phyloP scores from a whole-genome alignment of 2,888 invertebrate genomes.

The Drosophila mercatorum region DNA sequence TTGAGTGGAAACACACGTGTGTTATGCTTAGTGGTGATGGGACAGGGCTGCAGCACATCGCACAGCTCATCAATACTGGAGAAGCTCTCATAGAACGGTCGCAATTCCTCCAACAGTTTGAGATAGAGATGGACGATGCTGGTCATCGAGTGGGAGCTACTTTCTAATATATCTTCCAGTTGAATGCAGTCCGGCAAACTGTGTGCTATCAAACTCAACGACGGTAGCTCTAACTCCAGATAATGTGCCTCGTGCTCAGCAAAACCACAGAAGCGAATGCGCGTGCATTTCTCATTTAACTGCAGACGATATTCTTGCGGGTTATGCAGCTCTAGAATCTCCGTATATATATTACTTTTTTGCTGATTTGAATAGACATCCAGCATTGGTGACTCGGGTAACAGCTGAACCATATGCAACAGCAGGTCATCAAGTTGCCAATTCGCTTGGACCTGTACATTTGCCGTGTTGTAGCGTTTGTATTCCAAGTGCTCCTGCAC shows the following conservation, averaged over 20 bases:
- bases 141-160: constrained; percentile 26
- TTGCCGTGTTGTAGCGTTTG: constrained; percentile 34
- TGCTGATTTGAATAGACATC: background rate
- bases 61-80: constrained; percentile 83
- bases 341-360: constrained; percentile 65
- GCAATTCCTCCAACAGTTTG: constrained; percentile 76
- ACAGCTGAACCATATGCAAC: constrained; percentile 47
- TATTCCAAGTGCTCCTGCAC: constrained; percentile 57
- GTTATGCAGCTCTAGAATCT: constrained; percentile 68
- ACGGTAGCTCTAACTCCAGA: constrained; percentile 71
- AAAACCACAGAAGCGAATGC: constrained; percentile 77
- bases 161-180: constrained; percentile 63
- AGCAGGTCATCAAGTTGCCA: constrained; percentile 71
- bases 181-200: constrained; percentile 80
- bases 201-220: constrained; percentile 66
- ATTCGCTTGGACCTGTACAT: constrained; percentile 42
- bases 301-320: constrained; percentile 67
- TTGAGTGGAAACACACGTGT: constrained; percentile 81
- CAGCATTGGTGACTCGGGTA: constrained; percentile 3
- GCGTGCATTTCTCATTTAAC: constrained; percentile 58
- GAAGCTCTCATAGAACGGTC: constrained; percentile 81
- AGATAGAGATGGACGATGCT: constrained; percentile 57
- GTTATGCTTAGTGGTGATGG: constrained; percentile 78
- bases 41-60: constrained; percentile 81
- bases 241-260: constrained; percentile 73